phyloP scores from a whole-genome alignment of 2,888 invertebrate genomes.

The Acronicta leporina region DNA sequence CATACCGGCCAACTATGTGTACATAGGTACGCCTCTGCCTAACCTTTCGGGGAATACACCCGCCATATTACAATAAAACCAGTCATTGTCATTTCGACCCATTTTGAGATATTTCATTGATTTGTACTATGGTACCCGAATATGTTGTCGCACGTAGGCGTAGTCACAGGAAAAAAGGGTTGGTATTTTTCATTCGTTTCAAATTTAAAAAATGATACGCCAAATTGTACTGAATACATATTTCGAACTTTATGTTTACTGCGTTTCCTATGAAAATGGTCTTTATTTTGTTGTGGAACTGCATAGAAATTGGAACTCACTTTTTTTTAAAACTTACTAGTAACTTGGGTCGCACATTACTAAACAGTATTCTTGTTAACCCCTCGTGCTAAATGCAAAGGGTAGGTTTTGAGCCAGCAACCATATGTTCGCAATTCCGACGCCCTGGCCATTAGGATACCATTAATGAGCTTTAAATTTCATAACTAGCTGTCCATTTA shows the following conservation, averaged over 20 bases:
- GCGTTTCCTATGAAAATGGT: constrained; percentile 10
- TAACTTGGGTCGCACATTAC: no score
- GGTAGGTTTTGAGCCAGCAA: no score
- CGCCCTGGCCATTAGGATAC: no score
- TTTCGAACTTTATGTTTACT: constrained; percentile 42
- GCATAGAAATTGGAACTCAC: neutral
- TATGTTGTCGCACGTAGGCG: constrained; percentile 38
- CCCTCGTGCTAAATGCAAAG: no score
- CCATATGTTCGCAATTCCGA: no score
- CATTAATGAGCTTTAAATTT: neutral
- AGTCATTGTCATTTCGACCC: neutral
- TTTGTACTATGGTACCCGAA: constrained; percentile 4
- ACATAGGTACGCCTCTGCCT: no score
- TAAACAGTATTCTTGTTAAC: no score
- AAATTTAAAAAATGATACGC: constrained; percentile 57
- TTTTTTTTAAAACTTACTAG: no score
- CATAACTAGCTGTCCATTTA: no score
- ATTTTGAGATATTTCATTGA: neutral
- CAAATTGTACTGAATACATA: constrained; percentile 62
- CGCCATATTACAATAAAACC: no score
- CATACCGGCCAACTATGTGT: no score
- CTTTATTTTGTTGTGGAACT: constrained; percentile 9
- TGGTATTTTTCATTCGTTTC: constrained; percentile 67
- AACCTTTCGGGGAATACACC: no score
- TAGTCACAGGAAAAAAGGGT: constrained; percentile 51